Percentiles rank a stretch among this genome's conserved stretches.
phyloP scores from a whole-genome alignment of 1,140 invertebrate genomes.

The Sminthurides bifidus region DNA sequence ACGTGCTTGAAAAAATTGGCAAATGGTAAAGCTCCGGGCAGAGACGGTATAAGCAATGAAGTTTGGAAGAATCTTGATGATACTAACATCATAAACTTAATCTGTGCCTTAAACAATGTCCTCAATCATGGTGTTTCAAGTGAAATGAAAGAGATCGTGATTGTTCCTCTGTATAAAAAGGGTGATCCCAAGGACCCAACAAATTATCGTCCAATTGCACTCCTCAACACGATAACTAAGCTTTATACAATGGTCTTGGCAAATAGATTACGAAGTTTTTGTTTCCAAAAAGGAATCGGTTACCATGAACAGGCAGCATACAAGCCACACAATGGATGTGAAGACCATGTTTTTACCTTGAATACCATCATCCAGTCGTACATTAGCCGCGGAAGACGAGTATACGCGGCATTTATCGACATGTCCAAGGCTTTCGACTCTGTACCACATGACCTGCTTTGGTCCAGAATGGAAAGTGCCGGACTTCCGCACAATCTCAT shows the following conservation, averaged over 20 bases:
- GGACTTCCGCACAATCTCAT: constrained; percentile 13
- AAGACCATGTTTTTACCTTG: constrained; percentile 32
- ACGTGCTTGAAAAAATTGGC: constrained; percentile 18
- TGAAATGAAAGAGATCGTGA: constrained; percentile 9
- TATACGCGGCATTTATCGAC: constrained; percentile 15
- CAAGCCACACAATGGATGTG: constrained; percentile 23
- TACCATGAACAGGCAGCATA: constrained; percentile 33
- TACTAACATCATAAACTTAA: neutral
- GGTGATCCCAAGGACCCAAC: constrained; percentile 18
- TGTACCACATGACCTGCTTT: constrained; percentile 6
- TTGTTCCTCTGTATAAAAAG: constrained; percentile 30
- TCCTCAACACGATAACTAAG: constrained; percentile 31
- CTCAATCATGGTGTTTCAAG: neutral
- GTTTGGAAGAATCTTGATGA: too few species aligned
- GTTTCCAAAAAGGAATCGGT: constrained; percentile 21
- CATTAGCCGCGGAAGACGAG: neutral
- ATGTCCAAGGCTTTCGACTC: constrained; percentile 18
- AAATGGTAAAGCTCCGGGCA: too few species aligned
- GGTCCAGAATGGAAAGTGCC: constrained; percentile 3
- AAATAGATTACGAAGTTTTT: constrained; percentile 26
- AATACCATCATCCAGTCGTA: constrained; percentile 8
- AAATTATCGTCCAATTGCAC: constrained; percentile 33
- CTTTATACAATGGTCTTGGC: constrained; percentile 29
- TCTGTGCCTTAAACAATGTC: neutral
- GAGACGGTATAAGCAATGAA: too few species aligned